These are phyloP conservation scores for Microctenopoma steveboyesi DNA, from an alignment of 2,797 vertebrate species.

Conservation along the genomic window DNA sequence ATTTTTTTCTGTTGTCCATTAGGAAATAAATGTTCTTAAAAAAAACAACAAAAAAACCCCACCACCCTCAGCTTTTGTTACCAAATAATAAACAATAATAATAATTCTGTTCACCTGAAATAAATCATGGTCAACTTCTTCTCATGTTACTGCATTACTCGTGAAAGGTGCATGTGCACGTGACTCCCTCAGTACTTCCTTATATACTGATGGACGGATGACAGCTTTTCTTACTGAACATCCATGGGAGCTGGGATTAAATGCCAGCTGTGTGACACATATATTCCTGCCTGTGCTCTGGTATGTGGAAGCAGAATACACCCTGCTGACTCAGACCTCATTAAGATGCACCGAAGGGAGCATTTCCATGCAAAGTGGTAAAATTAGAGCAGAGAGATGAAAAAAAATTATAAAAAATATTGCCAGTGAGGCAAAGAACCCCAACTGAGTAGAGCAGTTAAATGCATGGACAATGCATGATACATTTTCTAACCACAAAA, in stretches of 20 bases:
- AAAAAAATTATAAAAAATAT: conserved; percentile 34
- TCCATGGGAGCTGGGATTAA: conserved; percentile 30
- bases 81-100: not conserved
- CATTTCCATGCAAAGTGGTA: conserved; percentile 50
- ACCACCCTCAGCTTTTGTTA: not conserved
- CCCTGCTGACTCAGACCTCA: conserved; percentile 70
- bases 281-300: conserved; percentile 47
- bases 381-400: conserved; percentile 56
- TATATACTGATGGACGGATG: conserved; percentile 18
- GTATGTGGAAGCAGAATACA: conserved; percentile 40
- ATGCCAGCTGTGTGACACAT: conserved; percentile 58
- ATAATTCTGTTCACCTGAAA: conserved; percentile 13
- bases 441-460: not conserved
- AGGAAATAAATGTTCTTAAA: not conserved
- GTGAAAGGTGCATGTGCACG: conserved; percentile 23
- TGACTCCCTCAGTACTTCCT: conserved; percentile 17
- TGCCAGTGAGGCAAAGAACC: conserved; percentile 36
- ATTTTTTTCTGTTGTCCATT: conserved; percentile 2
- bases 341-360: conserved; percentile 60
- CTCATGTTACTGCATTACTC: conserved; percentile 18
- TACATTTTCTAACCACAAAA: conserved; percentile 1
- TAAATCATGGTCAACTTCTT: conserved; percentile 35
- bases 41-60: not conserved
- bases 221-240: conserved; percentile 11
- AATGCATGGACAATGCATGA: not conserved